Conservation (phyloP, 1,140 invertebrate species). For the Drosophila paulistorum region DNA sequence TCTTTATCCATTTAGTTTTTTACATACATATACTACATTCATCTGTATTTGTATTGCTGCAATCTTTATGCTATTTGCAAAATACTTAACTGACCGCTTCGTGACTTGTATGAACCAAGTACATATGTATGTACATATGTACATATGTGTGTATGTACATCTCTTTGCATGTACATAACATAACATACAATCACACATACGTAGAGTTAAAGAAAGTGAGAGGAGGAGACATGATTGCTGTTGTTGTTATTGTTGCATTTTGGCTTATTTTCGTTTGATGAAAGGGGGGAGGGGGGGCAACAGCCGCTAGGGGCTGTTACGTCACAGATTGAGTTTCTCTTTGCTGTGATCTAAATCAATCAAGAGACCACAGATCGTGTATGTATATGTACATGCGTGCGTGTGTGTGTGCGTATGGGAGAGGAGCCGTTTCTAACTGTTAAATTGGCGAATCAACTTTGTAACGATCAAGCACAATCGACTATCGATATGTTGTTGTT, state of each 20-base stretch:
- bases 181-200: conserved; percentile 11
- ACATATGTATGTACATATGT: background rate
- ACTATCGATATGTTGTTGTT: conserved; percentile 39
- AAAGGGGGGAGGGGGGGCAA: background rate
- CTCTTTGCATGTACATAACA: background rate
- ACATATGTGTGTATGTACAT: background rate
- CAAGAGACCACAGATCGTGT: conserved; percentile 23
- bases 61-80: conserved; percentile 14
- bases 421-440: conserved; percentile 34
- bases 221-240: conserved; percentile 5
- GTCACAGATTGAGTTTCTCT: conserved; percentile 52
- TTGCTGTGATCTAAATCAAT: conserved; percentile 57
- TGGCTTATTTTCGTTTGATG: conserved; percentile 31
- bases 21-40: background rate
- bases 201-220: conserved; percentile 9
- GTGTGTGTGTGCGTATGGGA: conserved; percentile 13
- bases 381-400: background rate
- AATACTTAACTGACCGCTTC: conserved; percentile 20
- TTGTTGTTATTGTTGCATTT: background rate
- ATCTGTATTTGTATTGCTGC: background rate
- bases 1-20: conserved; percentile 7
- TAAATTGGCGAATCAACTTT: conserved; percentile 52
- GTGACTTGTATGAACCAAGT: conserved; percentile 3
- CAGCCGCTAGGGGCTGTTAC: conserved; percentile 40
- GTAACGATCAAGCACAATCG: conserved; percentile 53